phyloP scores from a whole-genome alignment of 2,888 invertebrate genomes.

The Pheosia gnoma region DNA sequence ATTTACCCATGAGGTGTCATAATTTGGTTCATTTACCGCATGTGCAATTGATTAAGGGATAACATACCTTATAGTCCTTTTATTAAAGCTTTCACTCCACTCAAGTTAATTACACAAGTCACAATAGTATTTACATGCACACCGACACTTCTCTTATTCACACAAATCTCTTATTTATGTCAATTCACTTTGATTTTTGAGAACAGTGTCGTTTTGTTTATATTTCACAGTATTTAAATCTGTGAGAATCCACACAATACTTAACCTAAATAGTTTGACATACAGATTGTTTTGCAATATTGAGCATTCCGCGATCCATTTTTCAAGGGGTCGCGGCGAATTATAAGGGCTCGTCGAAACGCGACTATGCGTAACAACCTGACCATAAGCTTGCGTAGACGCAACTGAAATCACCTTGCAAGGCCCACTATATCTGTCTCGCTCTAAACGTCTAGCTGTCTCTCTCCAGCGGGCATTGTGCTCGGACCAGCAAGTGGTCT shows the following conservation, averaged over 20 bases:
- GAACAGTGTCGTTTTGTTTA: constrained; percentile 22
- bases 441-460: constrained; percentile 60
- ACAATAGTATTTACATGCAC: constrained; percentile 41
- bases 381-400: constrained; percentile 78
- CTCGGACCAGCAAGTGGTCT: constrained; percentile 61
- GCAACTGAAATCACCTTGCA: constrained; percentile 84
- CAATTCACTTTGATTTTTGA: constrained; percentile 42
- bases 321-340: constrained; percentile 60
- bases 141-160: constrained; percentile 22
- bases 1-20: background rate
- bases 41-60: constrained; percentile 6
- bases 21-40: background rate
- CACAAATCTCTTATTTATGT: constrained; percentile 38
- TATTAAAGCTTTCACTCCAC: constrained; percentile 38
- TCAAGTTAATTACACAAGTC: constrained; percentile 46
- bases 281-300: constrained; percentile 34
- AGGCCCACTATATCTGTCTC: constrained; percentile 79
- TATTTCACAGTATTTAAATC: background rate
- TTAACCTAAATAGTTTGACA: constrained; percentile 31
- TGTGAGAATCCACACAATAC: constrained; percentile 29
- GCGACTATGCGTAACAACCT: constrained; percentile 75
- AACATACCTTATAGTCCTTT: constrained; percentile 49
- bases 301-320: constrained; percentile 48
- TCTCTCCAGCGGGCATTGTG: constrained; percentile 81
- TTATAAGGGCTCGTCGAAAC: constrained; percentile 46